These are phyloP conservation scores for Erethizon dorsatum DNA, from an alignment of 2,797 vertebrate genomes.

Conservation along the genomic window DNA sequence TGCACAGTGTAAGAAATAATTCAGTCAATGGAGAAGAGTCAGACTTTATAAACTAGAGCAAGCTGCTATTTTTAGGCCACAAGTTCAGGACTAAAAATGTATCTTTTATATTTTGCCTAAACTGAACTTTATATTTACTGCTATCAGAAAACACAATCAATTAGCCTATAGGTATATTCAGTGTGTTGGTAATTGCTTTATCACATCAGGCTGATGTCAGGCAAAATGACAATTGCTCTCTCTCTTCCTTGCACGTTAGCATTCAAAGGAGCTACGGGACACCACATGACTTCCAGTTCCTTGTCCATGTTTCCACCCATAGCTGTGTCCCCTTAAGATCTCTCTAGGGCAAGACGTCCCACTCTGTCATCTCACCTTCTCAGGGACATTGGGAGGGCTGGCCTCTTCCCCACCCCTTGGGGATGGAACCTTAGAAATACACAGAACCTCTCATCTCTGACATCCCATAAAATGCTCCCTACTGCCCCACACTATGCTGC, in stretches of 20 bases:
- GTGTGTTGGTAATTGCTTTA: neutral
- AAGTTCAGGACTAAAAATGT: neutral
- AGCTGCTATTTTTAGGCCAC: slow-evolving; percentile 12
- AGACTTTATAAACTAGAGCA: neutral
- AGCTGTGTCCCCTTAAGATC: neutral
- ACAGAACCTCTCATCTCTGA: neutral
- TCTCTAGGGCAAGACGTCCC: fast-evolving
- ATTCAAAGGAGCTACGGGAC: neutral
- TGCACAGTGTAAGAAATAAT: neutral
- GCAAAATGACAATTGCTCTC: neutral
- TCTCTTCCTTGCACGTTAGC: neutral
- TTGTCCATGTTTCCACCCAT: neutral
- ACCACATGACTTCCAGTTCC: neutral
- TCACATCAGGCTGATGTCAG: neutral
- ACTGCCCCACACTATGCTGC: fast-evolving
- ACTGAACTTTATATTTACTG: neutral
- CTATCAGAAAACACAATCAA: neutral
- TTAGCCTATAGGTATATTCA: neutral
- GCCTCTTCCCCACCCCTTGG: neutral
- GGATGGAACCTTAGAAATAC: neutral
- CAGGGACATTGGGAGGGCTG: neutral
- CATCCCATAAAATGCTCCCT: too few relatives aligned
- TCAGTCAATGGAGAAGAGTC: neutral
- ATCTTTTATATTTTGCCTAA: neutral
- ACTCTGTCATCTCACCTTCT: neutral